Conservation (phyloP, 2,113 vertebrate species). For the Phylloscopus trochiloides region DNA sequence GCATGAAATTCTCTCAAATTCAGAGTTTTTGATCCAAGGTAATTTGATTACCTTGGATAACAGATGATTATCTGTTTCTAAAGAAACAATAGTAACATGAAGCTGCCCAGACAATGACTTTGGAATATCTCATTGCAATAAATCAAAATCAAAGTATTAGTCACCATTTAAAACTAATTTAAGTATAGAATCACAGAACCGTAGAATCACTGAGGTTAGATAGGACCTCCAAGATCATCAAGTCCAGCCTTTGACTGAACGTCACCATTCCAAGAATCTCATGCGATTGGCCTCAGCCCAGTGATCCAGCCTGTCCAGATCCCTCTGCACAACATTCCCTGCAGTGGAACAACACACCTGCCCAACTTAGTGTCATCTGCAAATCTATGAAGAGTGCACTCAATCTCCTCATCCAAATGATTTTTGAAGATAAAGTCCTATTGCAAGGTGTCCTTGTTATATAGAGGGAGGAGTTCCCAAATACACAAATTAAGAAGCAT, state of each 20-base stretch:
- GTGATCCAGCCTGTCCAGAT: not conserved
- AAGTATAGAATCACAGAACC: not conserved
- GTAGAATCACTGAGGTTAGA: not conserved
- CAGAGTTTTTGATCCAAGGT: not conserved
- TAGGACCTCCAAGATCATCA: fast-evolving
- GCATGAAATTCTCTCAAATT: not conserved
- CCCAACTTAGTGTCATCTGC: not conserved
- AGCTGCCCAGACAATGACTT: not conserved
- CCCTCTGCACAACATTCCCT: not conserved
- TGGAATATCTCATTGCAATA: not conserved
- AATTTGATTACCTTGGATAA: not conserved
- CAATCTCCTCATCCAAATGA: not conserved
- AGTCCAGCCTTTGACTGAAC: not conserved
- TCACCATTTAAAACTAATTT: not conserved
- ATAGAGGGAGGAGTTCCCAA: not conserved
- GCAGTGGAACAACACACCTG: not conserved
- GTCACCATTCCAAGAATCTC: not conserved
- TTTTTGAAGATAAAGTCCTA: not conserved
- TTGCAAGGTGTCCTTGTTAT: not conserved
- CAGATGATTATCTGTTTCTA: not conserved
- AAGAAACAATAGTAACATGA: not conserved
- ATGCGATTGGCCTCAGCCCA: fast-evolving
- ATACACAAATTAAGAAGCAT: not conserved
- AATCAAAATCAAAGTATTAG: not conserved
- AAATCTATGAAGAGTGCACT: not conserved